Evolutionary conservation across 2,888 invertebrate genomes (phyloP).

Genomic region (Microctonus brassicae): DNA sequence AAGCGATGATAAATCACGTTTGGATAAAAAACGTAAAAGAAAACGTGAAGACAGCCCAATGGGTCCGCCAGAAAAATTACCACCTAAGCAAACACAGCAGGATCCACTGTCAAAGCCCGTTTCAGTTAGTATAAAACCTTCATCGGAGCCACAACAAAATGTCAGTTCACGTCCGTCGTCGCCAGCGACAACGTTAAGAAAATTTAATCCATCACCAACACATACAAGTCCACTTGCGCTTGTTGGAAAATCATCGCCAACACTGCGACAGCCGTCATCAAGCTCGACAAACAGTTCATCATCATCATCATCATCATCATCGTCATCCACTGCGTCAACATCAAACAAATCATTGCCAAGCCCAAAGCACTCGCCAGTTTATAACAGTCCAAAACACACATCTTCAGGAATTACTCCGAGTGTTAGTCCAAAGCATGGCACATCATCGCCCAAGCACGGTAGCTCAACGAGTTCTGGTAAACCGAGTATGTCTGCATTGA

Average conservation of each 20-base stretch:
- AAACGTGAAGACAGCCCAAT: slow-evolving; percentile 84
- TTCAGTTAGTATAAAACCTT: slow-evolving; percentile 82
- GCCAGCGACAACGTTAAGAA: slow-evolving; percentile 77
- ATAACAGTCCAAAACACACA: slow-evolving; percentile 80
- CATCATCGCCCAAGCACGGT: slow-evolving; percentile 85
- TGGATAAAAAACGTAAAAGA: slow-evolving; percentile 81
- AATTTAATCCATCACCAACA: slow-evolving; percentile 82
- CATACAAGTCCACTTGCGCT: slow-evolving; percentile 76
- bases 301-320: too few relatives aligned
- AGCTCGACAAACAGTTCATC: slow-evolving; percentile 70
- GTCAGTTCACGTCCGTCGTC: slow-evolving; percentile 74
- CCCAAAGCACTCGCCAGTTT: slow-evolving; percentile 83
- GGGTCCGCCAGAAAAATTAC: slow-evolving; percentile 85
- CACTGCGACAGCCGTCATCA: slow-evolving; percentile 49
- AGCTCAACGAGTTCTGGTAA: slow-evolving; percentile 82
- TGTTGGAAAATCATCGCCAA: slow-evolving; percentile 74
- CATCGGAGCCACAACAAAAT: slow-evolving; percentile 75
- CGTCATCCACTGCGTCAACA: slow-evolving; percentile 71
- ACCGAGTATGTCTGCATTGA: slow-evolving; percentile 89
- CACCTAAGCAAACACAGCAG: slow-evolving; percentile 74
- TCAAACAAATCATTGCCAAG: slow-evolving; percentile 75
- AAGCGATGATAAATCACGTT: slow-evolving; percentile 69
- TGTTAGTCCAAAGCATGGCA: slow-evolving; percentile 82
- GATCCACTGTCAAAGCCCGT: slow-evolving; percentile 81
- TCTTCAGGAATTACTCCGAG: slow-evolving; percentile 75